Evolutionary conservation across 2,888 invertebrate species (phyloP), one percentile per base, ranked within the genome.

Genomic region (Herminia tarsipennalis): DNA sequence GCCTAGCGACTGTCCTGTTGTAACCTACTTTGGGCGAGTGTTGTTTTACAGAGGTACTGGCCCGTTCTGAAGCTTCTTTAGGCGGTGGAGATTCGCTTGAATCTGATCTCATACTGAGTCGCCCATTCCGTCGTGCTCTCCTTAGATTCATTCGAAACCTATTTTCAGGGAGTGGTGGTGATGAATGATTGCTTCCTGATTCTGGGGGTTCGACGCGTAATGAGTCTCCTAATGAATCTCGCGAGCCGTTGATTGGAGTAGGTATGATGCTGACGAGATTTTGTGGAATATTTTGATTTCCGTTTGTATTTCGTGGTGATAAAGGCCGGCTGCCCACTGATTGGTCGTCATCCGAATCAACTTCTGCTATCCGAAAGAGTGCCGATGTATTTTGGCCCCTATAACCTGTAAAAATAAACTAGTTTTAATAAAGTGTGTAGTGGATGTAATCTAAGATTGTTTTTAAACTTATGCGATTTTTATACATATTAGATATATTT

Each of bases 311-410:
- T 4, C 83, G 58, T 0, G 89, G 89, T 3, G 90, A 88, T 60
- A 84, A 77, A 0, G 90, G 86, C 13, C 83, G 78, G 40, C 88
- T 88, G 58, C 83, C 70, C 1, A 73, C 78, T 2, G 92, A 88
- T 44, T 92, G 92, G 59, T 94, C 94, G 61, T 94, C 94, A 60
- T 94, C 94, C 0, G 94, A 94, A 67, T 94, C 94, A 48, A 93
- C 88, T 80, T 93, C 88, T 43, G 92, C 88, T 78, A 93, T 89
- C 59, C 93, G 81, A 62, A 92, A 92, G 25, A 91, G 62, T 9
- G 83, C 78, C 39, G 86, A 73, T 49, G 82, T 76, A 51, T 78
- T 89, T 73, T 89, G 87, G 18, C 92, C 91, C 37, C 92, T 81
- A 56, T 90, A 92, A 44, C 92, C 92, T 91, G 62, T 51, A 46